Evolutionary conservation across 2,113 vertebrate species (phyloP), one percentile per base, ranked within the genome.

Genomic region (Bungarus multicinctus): DNA sequence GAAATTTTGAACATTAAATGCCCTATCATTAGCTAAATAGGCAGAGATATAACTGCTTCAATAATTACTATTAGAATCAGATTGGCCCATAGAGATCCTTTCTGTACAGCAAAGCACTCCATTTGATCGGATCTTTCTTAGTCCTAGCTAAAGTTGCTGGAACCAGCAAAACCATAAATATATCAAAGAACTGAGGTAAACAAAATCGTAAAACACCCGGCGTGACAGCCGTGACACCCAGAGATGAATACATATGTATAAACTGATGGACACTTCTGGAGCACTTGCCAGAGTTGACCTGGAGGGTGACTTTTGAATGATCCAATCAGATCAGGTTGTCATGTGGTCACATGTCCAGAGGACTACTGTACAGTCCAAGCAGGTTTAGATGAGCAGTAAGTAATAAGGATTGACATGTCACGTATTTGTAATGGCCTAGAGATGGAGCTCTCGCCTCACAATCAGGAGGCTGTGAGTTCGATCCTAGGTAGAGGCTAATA

Each of bases 161-260:
- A 95, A 95, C 20, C 27, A 93, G 23, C 87, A 92, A 95, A 96
- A 94, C 86, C 92, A 94, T 97, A 97, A 97, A 97, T 96, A 96
- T 39, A 93, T 96, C 97, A 96, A 95, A 92, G 94, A 60, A 86
- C 16, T 2, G 92, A 95, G 64, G 96, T 95, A 97, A 97, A 97
- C 96, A 97, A 95, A 97, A 90, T 92, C 86, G 81, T 97, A 97
- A 96, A 97, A 91, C 89, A 95, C 53, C 87, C 57, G 90, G 2
- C 0, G 0, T 0, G 88, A 96, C 94, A 96, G 87, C 25, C 8
- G 58, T 92, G 95, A 95, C 93, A 95, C 86, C 93, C 92, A 94
- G 0, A 9, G 94, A 94, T 93, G 54, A 43, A 94, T 96, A 94
- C 95, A 96, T 96, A 97, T 97, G 95, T 96, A 96, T 96, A 92